Base-by-base conservation (phyloP, 2,113 vertebrate genomes). In the Lepus europaeus region DNA sequence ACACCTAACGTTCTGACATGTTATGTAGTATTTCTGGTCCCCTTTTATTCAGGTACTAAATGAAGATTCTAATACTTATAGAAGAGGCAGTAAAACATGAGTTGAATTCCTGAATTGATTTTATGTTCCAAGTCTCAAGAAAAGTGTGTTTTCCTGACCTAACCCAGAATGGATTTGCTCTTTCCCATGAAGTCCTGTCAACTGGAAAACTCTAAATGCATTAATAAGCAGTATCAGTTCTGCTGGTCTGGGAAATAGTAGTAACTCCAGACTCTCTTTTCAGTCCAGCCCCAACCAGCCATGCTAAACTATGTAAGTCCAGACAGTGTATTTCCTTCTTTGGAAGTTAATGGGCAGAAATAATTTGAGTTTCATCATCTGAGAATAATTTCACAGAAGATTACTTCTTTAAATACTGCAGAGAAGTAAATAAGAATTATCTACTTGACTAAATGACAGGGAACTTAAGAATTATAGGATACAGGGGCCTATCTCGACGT, bases 361-460 rank as follows among this genome's bases (percentile, higher is more conserved):
- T 89, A 85, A 85, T 72, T 93, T 91, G 39, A 78, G 66, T 81
- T 79, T 96, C 56, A 68, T 83, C 29, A 29, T 87, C 80, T 95
- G 87, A 56, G 74, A 64, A 69, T 89, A 64, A 77, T 66, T 94
- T 87, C 93, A 85, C 77, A 91, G 76, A 66, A 49, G 39, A 51
- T 81, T 45, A 51, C 70, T 69, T 93, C 61, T 91, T 87, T 25
- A 76, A 86, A 53, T 68, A 39, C 23, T 56, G 68, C 36, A 85
- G 66, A 7, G 63, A 90, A 31, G 77, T 89, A 80, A 81, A 23
- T 64, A 78, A 49, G 77, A 87, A 56, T 78, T 53, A 92, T 7
- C 45, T 31, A 20, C 80, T 93, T 80, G 64, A 68, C 73, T 84
- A 78, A 45, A 77, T n/a, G n/a, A 84, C 81, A 87, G 83, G 79